Evolutionary conservation across 2,113 vertebrate species (phyloP), one percentile per base, ranked within the genome.

Genomic region (Zosterops pallidus): DNA sequence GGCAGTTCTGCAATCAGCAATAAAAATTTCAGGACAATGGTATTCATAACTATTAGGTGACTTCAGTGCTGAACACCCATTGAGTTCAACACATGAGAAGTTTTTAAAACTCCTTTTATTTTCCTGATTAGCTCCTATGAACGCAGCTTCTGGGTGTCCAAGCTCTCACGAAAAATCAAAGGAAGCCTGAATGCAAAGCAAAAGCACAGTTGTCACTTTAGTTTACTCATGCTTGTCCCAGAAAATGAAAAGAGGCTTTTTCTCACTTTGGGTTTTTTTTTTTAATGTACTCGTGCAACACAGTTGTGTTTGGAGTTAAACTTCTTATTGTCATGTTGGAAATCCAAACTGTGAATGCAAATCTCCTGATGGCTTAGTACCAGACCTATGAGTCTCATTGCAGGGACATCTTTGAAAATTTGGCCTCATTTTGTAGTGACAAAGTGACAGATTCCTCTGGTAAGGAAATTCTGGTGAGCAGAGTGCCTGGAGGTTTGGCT

Each of bases 221-320:
- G 94, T 92, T 96, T 93, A 74, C 92, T 89, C 91, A 60, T 89
- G 79, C 68, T 93, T 77, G 63, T 93, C 89, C 89, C 26, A 3
- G 56, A 90, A 86, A 93, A 90, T 67, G 55, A 90, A 92, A 83
- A 94, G 72, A 81, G 89, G 72, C 47, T 96, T 95, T 96, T 93
- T 94, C 72, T 89, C 80, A 88, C 88, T 92, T 68, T 41, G 20
- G 2, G n/a, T 62, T 79, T 71, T 53, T 4, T 55, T 84, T 81
- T 88, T 83, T 55, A 52, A 57, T 69, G 47, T 68, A 83, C 21
- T 80, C 0, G 0, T 92, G 68, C 63, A 90, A 80, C 5, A 5
- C 5, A 21, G 56, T 93, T 62, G 75, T 72, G 56, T 90, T 92
- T 78, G 68, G 83, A 93, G 64, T 86, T 89, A 86, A 90, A 92